Percentiles rank a stretch among this genome's conserved stretches.
Evolutionary conservation across 2,888 invertebrate species (phyloP).

Genomic region (Taenaris catops): DNA sequence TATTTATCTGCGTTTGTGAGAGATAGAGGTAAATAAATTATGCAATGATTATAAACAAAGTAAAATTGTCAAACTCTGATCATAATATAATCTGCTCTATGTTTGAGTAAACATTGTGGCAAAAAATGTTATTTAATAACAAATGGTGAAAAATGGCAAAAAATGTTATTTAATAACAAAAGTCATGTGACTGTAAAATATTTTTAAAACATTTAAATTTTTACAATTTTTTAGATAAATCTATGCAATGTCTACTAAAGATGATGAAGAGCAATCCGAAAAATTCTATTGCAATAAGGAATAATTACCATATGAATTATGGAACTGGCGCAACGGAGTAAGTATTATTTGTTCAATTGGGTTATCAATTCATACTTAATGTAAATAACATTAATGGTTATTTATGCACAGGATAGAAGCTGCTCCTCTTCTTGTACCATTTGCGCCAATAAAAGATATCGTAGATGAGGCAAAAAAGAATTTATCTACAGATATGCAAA

Average conservation of each 20-base stretch:
- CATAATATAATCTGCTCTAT: too few species aligned
- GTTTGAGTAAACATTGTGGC: too few species aligned
- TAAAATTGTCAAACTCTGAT: too few species aligned
- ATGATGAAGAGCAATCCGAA: slow-evolving; percentile 43
- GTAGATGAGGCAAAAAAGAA: slow-evolving; percentile 44
- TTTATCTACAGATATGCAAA: slow-evolving; percentile 37
- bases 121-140: too few species aligned
- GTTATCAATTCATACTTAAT: too few species aligned
- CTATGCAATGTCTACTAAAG: slow-evolving; percentile 35
- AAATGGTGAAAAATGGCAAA: too few species aligned
- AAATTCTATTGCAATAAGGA: slow-evolving; percentile 36
- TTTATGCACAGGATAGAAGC: slow-evolving; percentile 37
- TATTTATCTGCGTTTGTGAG: slow-evolving; percentile 52
- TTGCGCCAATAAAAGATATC: slow-evolving; percentile 50
- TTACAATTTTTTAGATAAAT: slow-evolving; percentile 33
- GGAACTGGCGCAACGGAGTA: slow-evolving; percentile 45
- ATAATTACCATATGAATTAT: slow-evolving; percentile 42
- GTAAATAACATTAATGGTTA: too few species aligned
- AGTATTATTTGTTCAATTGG: too few species aligned
- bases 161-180: too few species aligned
- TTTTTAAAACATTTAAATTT: neutral
- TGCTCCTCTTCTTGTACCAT: slow-evolving; percentile 43
- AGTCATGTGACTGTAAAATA: too few species aligned
- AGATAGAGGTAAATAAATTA: slow-evolving; percentile 51
- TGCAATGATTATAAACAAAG: too few species aligned